phyloP scores from a whole-genome alignment of 2,888 invertebrate genomes.

The Acanthosoma haemorrhoidale region DNA sequence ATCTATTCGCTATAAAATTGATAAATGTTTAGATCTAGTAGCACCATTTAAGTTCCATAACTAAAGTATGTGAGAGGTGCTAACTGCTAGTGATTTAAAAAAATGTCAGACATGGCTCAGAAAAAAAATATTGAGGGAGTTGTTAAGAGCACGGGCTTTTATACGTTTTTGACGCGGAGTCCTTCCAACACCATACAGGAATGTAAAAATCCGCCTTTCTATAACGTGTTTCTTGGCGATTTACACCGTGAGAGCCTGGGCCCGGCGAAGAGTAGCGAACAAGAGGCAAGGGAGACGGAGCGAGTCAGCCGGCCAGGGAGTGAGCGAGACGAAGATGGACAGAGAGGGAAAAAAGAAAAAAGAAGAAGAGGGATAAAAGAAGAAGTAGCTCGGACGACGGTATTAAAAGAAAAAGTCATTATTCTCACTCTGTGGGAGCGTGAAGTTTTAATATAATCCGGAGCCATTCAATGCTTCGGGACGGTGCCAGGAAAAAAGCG shows the following conservation, averaged over 20 bases:
- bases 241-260: not conserved
- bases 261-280: not conserved
- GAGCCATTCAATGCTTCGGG: conserved; percentile 19
- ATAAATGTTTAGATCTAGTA: no score
- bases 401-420: conserved; percentile 32
- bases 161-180: not conserved
- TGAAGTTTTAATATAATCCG: conserved; percentile 31
- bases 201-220: not conserved
- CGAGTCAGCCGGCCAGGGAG: not conserved
- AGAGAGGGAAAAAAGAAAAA: not conserved
- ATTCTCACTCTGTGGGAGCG: conserved; percentile 29
- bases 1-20: no score
- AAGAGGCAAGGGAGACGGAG: not conserved
- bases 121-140: not conserved
- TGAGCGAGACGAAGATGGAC: not conserved
- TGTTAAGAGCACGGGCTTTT: not conserved
- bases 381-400: not conserved
- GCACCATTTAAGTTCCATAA: no score
- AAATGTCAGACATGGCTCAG: not conserved
- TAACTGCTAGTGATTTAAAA: no score
- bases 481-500: not conserved
- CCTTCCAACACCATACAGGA: not conserved
- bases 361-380: not conserved
- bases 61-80: no score
- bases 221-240: not conserved